phyloP scores from a whole-genome alignment of 2,113 vertebrate genomes.

The Castor canadensis region DNA sequence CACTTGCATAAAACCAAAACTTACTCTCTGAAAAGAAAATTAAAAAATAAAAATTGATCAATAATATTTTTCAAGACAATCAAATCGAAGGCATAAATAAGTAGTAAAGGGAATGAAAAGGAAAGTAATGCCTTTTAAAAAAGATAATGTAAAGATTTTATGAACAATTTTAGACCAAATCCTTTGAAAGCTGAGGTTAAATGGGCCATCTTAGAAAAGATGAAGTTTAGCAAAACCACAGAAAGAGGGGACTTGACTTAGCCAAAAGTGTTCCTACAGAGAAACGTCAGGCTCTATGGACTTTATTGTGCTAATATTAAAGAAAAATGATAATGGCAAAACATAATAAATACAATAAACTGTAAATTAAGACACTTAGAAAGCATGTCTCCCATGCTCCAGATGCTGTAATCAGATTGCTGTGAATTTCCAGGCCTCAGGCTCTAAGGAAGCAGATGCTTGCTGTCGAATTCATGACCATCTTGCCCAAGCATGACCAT shows the following conservation, averaged over 20 bases:
- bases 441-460: slow-evolving; percentile 43
- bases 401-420: slow-evolving; percentile 46
- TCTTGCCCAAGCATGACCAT: background rate
- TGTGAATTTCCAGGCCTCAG: background rate
- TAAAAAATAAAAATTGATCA: background rate
- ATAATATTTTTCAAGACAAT: background rate
- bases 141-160: slow-evolving; percentile 17
- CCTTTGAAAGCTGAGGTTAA: background rate
- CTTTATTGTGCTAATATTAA: background rate
- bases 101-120: background rate
- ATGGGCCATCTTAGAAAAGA: background rate
- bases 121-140: background rate
- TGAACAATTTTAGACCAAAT: background rate
- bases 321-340: slow-evolving; percentile 23
- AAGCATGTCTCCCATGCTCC: background rate
- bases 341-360: slow-evolving; percentile 36
- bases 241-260: background rate
- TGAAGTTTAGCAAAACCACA: background rate
- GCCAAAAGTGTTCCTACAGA: background rate
- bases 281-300: background rate
- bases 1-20: background rate
- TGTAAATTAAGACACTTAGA: slow-evolving; percentile 43
- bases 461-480: background rate
- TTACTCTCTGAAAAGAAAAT: background rate
- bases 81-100: background rate